Percentiles rank a stretch among this genome's conserved stretches.
These are phyloP conservation scores for Halichoeres trimaculatus DNA, from an alignment of 2,113 vertebrate species.

Conservation along the genomic window DNA sequence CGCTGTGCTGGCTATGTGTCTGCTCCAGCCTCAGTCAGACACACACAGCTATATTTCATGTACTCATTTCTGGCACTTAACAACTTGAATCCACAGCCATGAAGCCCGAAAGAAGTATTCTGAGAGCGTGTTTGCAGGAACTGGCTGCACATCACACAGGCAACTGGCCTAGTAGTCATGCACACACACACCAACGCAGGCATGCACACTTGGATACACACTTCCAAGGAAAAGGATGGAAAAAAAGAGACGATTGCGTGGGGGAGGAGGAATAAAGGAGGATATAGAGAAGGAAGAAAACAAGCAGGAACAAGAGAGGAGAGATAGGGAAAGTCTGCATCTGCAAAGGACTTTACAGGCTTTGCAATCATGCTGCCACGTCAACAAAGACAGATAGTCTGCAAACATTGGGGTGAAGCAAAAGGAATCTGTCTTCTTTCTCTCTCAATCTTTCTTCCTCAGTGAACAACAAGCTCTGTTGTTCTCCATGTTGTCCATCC, in stretches of 20 bases:
- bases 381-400: conserved; percentile 66
- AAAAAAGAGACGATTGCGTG: conserved; percentile 33
- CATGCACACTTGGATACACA: conserved; percentile 16
- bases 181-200: conserved; percentile 6
- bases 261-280: conserved; percentile 27
- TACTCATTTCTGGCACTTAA: conserved; percentile 53
- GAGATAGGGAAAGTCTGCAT: conserved; percentile 60
- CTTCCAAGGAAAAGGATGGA: conserved; percentile 32
- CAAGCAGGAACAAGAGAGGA: conserved; percentile 32
- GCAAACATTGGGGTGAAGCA: conserved; percentile 33
- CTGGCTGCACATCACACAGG: conserved; percentile 76
- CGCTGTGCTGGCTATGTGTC: conserved; percentile 37
- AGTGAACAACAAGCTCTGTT: conserved; percentile 26
- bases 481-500: background rate
- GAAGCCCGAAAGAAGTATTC: conserved; percentile 45
- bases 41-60: conserved; percentile 54
- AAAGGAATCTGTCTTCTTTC: conserved; percentile 22
- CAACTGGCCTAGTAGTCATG: conserved; percentile 56
- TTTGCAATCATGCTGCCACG: conserved; percentile 74
- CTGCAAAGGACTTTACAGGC: conserved; percentile 70
- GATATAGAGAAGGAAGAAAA: conserved; percentile 31
- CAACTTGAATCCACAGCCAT: conserved; percentile 55
- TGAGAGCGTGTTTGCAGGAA: conserved; percentile 59
- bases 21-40: conserved; percentile 15
- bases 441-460: background rate